A percentile compares a stretch with the other conserved stretches of the same genome.
These are phyloP conservation scores for Eupithecia subfuscata DNA, from an alignment of 2,888 invertebrate genomes.

Conservation along the genomic window DNA sequence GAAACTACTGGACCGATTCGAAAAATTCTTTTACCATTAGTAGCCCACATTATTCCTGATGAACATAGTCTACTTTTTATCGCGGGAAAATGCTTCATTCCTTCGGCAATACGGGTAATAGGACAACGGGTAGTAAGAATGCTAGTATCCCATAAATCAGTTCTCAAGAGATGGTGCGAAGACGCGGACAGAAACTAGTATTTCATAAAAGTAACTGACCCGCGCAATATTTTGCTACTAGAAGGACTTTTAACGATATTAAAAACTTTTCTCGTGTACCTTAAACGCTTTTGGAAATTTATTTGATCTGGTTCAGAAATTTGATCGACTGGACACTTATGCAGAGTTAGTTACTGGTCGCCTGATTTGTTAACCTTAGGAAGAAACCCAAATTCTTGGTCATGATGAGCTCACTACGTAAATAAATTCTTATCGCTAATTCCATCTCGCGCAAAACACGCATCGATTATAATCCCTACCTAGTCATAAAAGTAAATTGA, in stretches of 20 bases:
- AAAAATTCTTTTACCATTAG: too few relatives aligned
- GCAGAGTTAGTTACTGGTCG: background rate
- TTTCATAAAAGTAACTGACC: slow-evolving; percentile 7
- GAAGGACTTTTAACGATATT: background rate
- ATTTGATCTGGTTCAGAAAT: background rate
- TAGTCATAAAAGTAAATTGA: background rate
- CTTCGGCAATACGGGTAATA: too few relatives aligned
- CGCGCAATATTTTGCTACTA: background rate
- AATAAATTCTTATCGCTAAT: background rate
- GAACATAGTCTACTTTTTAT: too few relatives aligned
- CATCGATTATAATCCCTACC: background rate
- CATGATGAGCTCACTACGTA: background rate
- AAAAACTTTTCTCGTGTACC: background rate
- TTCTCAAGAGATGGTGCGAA: too few relatives aligned
- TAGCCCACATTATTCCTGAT: too few relatives aligned
- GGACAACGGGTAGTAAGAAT: too few relatives aligned
- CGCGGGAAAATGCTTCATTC: too few relatives aligned
- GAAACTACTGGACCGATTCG: too few relatives aligned
- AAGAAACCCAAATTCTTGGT: background rate
- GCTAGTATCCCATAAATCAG: too few relatives aligned
- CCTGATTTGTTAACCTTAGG: background rate
- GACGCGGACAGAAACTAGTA: background rate
- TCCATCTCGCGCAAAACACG: background rate
- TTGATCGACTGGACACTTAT: background rate
- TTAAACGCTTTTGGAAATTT: background rate